Percentiles rank a stretch among this genome's conserved stretches.
Conservation (phyloP, 2,888 invertebrate species). For the Acanthosepion lycidas region DNA sequence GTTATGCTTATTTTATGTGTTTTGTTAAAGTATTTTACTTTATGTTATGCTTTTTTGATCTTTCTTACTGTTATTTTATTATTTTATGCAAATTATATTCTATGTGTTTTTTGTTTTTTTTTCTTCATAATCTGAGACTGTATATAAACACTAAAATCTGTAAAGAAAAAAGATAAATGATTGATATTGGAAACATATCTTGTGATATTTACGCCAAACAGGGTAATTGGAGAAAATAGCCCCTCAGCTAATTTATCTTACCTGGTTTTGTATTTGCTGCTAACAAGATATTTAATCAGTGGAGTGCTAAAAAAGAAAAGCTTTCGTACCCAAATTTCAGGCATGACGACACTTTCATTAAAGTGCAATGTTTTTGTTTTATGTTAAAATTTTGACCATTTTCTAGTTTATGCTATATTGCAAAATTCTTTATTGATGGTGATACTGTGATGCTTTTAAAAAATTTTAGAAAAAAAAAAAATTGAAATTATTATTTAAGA, state of each 20-base stretch:
- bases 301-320: background rate
- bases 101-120: background rate
- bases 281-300: too few species aligned
- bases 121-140: background rate
- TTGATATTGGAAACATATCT: slow-evolving; percentile 8
- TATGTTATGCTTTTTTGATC: background rate
- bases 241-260: background rate
- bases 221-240: background rate
- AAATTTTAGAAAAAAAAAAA: too few species aligned
- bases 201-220: background rate
- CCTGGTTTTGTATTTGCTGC: too few species aligned
- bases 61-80: background rate
- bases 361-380: background rate
- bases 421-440: background rate
- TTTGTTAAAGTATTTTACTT: background rate
- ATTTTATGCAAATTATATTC: background rate
- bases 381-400: background rate
- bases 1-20: background rate
- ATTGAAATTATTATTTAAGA: too few species aligned
- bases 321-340: background rate
- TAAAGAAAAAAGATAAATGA: background rate
- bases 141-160: background rate
- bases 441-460: background rate
- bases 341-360: background rate
- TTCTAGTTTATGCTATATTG: background rate